A percentile compares a stretch with the other conserved stretches of the same genome.
Conservation (phyloP, 1,140 invertebrate species). For the Marisa cornuarietis region DNA sequence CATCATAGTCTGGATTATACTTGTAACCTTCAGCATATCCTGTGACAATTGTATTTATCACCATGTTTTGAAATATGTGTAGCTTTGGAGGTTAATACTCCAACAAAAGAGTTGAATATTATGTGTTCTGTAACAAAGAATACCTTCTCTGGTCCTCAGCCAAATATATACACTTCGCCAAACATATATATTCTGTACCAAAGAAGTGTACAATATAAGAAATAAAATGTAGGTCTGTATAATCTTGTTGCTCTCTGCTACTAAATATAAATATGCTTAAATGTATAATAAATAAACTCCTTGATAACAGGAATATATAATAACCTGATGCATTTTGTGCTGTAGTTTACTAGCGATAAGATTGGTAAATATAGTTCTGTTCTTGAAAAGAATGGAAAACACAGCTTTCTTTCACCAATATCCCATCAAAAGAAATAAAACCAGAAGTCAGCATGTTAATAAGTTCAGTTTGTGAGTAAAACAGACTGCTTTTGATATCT, state of each 20-base stretch:
- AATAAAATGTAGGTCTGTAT: too few relatives aligned
- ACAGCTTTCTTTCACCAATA: background rate
- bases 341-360: too few relatives aligned
- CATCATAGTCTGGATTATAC: slow-evolving; percentile 51
- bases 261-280: background rate
- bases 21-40: slow-evolving; percentile 68
- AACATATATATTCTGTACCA: background rate
- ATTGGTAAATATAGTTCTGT: too few relatives aligned
- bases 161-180: too few relatives aligned
- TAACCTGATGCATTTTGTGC: too few relatives aligned
- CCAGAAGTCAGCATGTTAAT: too few relatives aligned
- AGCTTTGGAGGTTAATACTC: background rate
- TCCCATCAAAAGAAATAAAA: background rate
- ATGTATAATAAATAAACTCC: too few relatives aligned
- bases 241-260: background rate
- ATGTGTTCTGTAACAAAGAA: background rate
- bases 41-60: slow-evolving; percentile 28
- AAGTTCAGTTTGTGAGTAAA: too few relatives aligned
- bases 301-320: too few relatives aligned
- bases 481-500: too few relatives aligned
- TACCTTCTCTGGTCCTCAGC: background rate
- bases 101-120: background rate
- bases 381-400: too few relatives aligned
- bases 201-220: background rate
- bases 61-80: background rate